Base-by-base conservation (phyloP, 2,797 vertebrate genomes). In the Propithecus perrieri region DNA sequence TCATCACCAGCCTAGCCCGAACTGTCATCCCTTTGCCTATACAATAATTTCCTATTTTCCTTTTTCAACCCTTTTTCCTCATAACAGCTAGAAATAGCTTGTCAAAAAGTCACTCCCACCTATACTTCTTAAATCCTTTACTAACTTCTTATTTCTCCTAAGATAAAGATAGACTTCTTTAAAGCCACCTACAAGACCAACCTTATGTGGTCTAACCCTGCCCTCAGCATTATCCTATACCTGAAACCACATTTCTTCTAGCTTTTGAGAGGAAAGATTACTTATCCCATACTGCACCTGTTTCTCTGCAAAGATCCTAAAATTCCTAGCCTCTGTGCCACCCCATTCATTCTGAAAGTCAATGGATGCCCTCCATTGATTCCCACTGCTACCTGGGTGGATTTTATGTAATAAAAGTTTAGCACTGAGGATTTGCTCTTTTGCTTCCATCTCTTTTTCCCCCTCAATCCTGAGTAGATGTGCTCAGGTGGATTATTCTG, bases 121-220 rank as follows among this genome's bases (percentile, higher is more conserved):
- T 69, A 22, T 53, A 80, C 5, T 12, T 85, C 28, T 79, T 74
- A 81, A 94, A 83, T 87, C 22, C 5, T 67, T 94, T 71, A 87
- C 11, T 74, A 46, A 50, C 11, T 63, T 92, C 22, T 65, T 79
- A 35, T 75, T 69, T 48, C 11, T 86, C 20, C 15, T 76, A 48
- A n/a, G 24, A 61, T 85, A 67, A 92, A 94, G 26, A 38, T 5
- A 89, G 41, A 72, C 0, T 55, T 59, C 35, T 78, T 72, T n/a
- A 18, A 38, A 91, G 28, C 80, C 17, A 87, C 33, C n/a, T n/a
- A 1, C 8, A 86, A 91, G 69, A 83, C 10, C 4, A 17, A 26
- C 28, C 5, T 24, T 33, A 15, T 3, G 5, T 89, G 8, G 18
- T 41, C 8, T 28, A 53, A 2, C 2, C 59, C 46, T 94, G 38